A percentile compares a stretch with the other conserved stretches of the same genome.
These are phyloP conservation scores for Periophthalmus magnuspinnatus DNA, from an alignment of 2,797 vertebrate genomes.

Conservation along the genomic window DNA sequence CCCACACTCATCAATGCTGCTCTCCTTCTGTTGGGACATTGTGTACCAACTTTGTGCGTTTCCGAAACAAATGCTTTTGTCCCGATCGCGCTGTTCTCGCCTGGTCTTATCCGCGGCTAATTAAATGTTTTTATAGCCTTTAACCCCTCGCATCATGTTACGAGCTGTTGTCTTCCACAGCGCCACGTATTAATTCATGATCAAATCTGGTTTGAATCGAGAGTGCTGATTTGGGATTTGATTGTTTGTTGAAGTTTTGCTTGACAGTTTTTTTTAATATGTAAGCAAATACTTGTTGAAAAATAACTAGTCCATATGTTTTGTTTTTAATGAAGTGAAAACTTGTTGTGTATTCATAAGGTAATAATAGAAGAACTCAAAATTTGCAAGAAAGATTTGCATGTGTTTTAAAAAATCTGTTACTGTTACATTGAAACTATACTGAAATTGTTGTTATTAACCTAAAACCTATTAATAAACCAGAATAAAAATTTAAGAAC, in stretches of 20 bases:
- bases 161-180: constrained; percentile 8
- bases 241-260: not conserved
- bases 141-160: constrained; percentile 9
- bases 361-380: not conserved
- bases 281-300: not conserved
- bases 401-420: no score
- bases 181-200: constrained; percentile 14
- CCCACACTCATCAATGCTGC: constrained; percentile 13
- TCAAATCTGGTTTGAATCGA: constrained; percentile 18
- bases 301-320: not conserved
- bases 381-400: no score
- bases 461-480: no score
- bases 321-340: not conserved
- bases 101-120: constrained; percentile 19
- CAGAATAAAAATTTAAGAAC: no score
- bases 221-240: not conserved
- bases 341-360: not conserved
- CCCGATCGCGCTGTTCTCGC: constrained; percentile 19
- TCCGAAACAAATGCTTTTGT: constrained; percentile 18
- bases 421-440: no score
- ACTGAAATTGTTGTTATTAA: no score
- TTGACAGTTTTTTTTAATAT: not conserved
- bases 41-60: constrained; percentile 18
- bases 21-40: constrained; percentile 20
- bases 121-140: constrained; percentile 9